Conservation (phyloP, 2,113 vertebrate species). For the Mirounga angustirostris region DNA sequence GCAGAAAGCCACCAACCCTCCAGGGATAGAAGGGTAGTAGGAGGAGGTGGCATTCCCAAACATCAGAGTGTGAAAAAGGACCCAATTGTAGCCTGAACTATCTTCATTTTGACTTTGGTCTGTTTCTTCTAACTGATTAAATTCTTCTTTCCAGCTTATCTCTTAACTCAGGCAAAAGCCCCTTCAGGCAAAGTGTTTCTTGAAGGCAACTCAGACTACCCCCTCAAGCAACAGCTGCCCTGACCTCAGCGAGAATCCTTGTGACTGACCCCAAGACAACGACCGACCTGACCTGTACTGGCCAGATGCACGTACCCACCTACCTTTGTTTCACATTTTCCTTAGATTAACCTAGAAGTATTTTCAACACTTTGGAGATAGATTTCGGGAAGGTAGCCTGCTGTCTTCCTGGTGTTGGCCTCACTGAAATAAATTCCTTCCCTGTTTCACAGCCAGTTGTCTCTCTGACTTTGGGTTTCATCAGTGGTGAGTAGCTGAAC, state of each 20-base stretch:
- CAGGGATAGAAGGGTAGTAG: not conserved
- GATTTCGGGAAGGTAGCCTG: not conserved
- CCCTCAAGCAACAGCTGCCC: not conserved
- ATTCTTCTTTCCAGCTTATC: not conserved
- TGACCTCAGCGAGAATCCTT: accelerated
- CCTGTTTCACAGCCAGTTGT: not conserved
- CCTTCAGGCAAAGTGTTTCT: not conserved
- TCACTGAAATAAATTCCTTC: not conserved
- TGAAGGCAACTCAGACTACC: not conserved
- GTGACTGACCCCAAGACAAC: not conserved
- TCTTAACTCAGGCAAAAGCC: not conserved
- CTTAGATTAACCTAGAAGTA: not conserved
- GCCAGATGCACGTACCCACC: not conserved
- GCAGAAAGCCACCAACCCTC: not conserved
- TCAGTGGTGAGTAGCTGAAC: not conserved
- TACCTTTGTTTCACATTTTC: not conserved
- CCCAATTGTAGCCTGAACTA: not conserved
- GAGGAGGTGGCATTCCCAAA: not conserved
- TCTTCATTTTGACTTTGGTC: not conserved
- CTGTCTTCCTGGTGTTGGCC: not conserved
- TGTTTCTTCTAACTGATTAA: not conserved
- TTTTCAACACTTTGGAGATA: not conserved
- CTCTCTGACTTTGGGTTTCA: not conserved
- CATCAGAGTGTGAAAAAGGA: not conserved
- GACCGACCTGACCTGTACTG: not conserved